Percentiles rank a stretch among this genome's conserved stretches.
Conservation (phyloP, 1,140 invertebrate species). For the Drosophila cardini region DNA sequence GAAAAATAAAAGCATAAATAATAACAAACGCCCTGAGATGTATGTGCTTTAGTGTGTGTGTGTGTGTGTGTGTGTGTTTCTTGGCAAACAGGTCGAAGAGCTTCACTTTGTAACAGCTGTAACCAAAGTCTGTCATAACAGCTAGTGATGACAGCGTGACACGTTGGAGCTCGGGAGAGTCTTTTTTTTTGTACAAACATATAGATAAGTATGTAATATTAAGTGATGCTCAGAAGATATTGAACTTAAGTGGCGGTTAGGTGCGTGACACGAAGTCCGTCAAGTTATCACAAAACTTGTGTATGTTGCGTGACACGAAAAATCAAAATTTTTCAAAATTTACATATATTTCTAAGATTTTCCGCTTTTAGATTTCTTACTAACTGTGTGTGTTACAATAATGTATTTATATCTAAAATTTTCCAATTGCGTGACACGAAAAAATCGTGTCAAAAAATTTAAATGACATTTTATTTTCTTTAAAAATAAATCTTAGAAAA, state of each 20-base stretch:
- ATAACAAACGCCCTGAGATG: not conserved
- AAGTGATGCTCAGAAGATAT: no score
- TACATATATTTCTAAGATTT: not conserved
- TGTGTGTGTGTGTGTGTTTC: not conserved
- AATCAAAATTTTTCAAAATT: not conserved
- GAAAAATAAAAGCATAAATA: not conserved
- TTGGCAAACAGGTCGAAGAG: constrained; percentile 27
- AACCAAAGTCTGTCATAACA: not conserved
- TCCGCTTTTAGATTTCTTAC: no score
- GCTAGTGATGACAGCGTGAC: constrained; percentile 16
- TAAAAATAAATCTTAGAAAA: no score
- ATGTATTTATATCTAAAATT: no score
- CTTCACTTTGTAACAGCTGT: constrained; percentile 7
- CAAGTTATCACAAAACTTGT: not conserved
- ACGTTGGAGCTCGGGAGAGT: not conserved
- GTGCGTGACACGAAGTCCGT: not conserved
- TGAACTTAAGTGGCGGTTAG: no score
- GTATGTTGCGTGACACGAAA: not conserved
- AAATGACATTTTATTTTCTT: no score
- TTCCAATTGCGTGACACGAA: no score
- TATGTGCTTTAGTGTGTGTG: not conserved
- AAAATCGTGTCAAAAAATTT: no score
- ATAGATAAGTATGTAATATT: no score
- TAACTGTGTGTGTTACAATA: no score
- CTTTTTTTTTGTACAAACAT: no score